Base-by-base conservation (phyloP, 2,888 invertebrate genomes). In the Clunio marinus region DNA sequence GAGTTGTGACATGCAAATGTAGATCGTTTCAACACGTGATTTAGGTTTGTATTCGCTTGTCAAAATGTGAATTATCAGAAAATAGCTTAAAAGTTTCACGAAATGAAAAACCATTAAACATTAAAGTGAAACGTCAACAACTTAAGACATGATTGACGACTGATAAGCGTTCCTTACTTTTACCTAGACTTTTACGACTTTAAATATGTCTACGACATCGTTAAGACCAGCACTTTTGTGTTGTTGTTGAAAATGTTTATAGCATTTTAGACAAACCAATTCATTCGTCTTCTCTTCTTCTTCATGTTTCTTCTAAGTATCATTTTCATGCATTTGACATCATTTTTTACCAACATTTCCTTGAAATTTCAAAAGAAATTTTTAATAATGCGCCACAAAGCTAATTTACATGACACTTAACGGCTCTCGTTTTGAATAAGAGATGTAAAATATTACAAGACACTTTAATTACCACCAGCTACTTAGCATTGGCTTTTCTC, bases 391-490 rank as follows among this genome's bases (percentile, higher is more conserved):
- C 37, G 60, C 60, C 35, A 27, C 27, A 37, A 20, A 60, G 41
- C 35, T 37, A 60, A 60, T 60, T 60, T 60, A 60, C 37, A 24
- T 41, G 60, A 60, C 37, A 60, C 37, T 60, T 60, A 60, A 60
- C 35, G 60, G 24, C 37, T 60, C 41, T 60, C 22, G n/a, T 32
- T n/a, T 59, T 41, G 27, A 20, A n/a, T n/a, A n/a, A 58, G 32
- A 27, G 20, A 28, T 27, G 15, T 28, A 28, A 58, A 58, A 58
- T 58, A 17, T 58, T 58, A 58, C 58, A 58, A 20, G n/a, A 24
- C 32, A 37, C 37, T 37, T 60, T 60, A 60, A 60, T 60, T 60
- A 60, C 60, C 37, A 20, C 60, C 3, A 17, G 20, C n/a, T 22
- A 20, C 8, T 17, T 17, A 20, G 17, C 60, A 60, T 41, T n/a